Evolutionary conservation across 2,113 vertebrate genomes (phyloP), one percentile per base, ranked within the genome.

Genomic region (Cololabis saira): DNA sequence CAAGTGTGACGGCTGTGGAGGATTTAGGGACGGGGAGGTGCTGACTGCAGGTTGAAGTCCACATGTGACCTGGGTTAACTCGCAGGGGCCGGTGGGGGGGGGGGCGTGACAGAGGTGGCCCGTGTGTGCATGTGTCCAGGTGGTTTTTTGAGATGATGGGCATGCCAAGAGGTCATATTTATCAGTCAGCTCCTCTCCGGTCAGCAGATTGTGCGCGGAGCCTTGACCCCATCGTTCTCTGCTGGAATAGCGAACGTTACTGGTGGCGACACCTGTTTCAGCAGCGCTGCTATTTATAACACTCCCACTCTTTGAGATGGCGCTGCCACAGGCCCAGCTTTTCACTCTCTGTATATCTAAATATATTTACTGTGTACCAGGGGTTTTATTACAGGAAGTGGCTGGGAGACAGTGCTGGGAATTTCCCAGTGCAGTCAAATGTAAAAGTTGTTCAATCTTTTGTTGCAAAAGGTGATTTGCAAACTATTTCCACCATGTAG

Each of bases 181-280:
- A 81, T 75, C 78, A 66, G 44, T 85, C 81, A 61, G 69, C 61
- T 74, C 64, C 60, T 72, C 80, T 84, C 67, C 67, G 84, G 73
- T 72, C 71, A 61, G 63, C 74, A 61, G 71, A 33, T 66, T 76
- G 67, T n/a, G 67, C 66, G 66, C 65, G 70, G 57, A 83, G 63
- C 71, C 79, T 67, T 80, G 78, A 79, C 70, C 80, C 24, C 74
- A 44, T 52, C 53, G 61, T 17, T 53, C 55, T 76, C 57, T 19
- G 54, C 83, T 87, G 48, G 0, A 69, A 82, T 84, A 64, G 70
- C 69, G 70, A 71, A 78, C 66, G 71, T 37, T 86, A 75, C 80
- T 78, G 57, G 61, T 30, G 41, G 33, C 59, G 62, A 80, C 88
- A 86, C 90, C 90, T 89, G 88, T 90, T 90, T 76, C 64, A 62